Evolutionary conservation across 1,140 invertebrate genomes (phyloP), one percentile per base, ranked within the genome.

Genomic region (Tribolium madens): DNA sequence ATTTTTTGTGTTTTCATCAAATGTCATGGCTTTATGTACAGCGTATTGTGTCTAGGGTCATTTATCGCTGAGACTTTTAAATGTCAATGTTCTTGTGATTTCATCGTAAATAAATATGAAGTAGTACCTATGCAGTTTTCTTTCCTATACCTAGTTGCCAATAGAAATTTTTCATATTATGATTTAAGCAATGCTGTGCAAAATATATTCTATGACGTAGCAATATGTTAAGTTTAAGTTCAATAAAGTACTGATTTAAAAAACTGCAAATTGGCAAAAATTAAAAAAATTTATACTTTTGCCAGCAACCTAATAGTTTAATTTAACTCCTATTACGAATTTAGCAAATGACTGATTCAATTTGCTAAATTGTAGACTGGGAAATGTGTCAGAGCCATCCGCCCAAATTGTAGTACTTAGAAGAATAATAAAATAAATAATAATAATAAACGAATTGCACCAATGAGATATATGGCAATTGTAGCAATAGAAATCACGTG

Each of bases 401-500:
- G 10, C 14, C 10, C 52, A 57, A 33, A 64, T 64, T 13, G 26
- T 33, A 12, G 21, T 64, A 64, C 26, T 64, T 64, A 64, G 18
- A 36, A 64, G 57, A 64, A 64, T 64, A 64, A 21, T 64, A 64
- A 64, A 64, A 64, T 64, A 64, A 71, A 52, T 72, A 72, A 72
- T 50, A 52, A 72, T 50, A 52, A 50, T 71, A 71, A 71, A 13
- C 12, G 15, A 48, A 71, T 71, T 69, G 64, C 64, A 71, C 68
- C 26, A 60, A 60, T 75, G 21, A 46, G 21, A 46, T 57, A 73
- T 52, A 73, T 31, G 21, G 48, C 48, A 74, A 47, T 69, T 68
- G 47, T 76, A 42, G n/a, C 48, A 76, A 71, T 71, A 76, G 18
- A 48, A 74, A 79, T 75, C 57, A 72, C 48, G 73, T 46, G 64